Percentiles rank a stretch among this genome's conserved stretches.
phyloP scores from a whole-genome alignment of 2,797 vertebrate genomes.

The Chloroceryle amazona region DNA sequence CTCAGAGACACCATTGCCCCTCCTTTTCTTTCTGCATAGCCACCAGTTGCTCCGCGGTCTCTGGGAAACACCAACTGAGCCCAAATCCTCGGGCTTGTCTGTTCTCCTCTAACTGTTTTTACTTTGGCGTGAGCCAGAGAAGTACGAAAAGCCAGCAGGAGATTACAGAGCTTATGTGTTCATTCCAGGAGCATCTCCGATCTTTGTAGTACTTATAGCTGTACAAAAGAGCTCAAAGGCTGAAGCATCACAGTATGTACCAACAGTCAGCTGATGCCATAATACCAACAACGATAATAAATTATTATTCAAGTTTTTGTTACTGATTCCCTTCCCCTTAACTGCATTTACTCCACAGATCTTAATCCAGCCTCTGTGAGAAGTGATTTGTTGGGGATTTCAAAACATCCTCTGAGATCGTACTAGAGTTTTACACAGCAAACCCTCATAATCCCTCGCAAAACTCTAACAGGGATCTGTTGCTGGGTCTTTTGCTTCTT shows the following conservation, averaged over 20 bases:
- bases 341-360: neutral
- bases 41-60: neutral
- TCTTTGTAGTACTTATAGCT: neutral
- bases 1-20: neutral
- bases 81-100: neutral
- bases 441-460: slow-evolving; percentile 28
- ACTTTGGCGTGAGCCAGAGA: neutral
- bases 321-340: neutral
- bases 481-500: slow-evolving; percentile 21
- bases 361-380: slow-evolving; percentile 23
- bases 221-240: neutral
- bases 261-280: neutral
- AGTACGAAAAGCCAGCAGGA: neutral
- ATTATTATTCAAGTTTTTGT: neutral
- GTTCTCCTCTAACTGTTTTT: neutral
- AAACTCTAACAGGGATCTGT: slow-evolving; percentile 16
- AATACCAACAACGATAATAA: neutral
- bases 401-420: slow-evolving; percentile 30
- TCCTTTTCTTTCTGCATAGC: neutral
- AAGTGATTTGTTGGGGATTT: slow-evolving; percentile 53
- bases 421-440: neutral
- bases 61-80: neutral
- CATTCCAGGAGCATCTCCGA: neutral
- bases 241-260: neutral
- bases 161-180: neutral